These are phyloP conservation scores for Florisuga fusca DNA, from an alignment of 2,797 vertebrate genomes.

Conservation along the genomic window DNA sequence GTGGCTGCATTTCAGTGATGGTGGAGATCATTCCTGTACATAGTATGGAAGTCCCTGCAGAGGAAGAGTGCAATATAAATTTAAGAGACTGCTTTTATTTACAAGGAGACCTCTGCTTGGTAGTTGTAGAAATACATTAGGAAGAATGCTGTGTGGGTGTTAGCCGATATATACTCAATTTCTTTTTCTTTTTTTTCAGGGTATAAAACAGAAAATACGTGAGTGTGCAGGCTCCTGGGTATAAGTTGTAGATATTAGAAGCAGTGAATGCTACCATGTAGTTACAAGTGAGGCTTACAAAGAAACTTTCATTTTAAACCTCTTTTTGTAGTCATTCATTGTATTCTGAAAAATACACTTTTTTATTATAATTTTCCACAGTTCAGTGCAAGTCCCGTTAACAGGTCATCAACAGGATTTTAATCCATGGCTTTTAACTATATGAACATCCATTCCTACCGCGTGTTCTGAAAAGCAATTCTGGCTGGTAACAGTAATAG, in stretches of 20 bases:
- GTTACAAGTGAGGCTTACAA: slow-evolving; percentile 41
- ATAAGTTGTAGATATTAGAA: slow-evolving; percentile 44
- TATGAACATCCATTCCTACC: not conserved
- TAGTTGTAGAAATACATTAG: slow-evolving; percentile 63
- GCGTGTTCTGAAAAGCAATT: not conserved
- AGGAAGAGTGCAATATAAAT: slow-evolving; percentile 68
- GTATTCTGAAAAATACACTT: slow-evolving; percentile 27
- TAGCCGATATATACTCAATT: slow-evolving; percentile 24
- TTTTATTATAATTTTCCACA: slow-evolving; percentile 33
- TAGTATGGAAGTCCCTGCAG: slow-evolving; percentile 43
- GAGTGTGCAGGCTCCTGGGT: slow-evolving; percentile 40
- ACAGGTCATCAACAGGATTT: slow-evolving; percentile 16
- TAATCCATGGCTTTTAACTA: slow-evolving; percentile 22
- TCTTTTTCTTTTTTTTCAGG: slow-evolving; percentile 41
- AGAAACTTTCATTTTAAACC: slow-evolving; percentile 46
- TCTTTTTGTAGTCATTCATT: slow-evolving; percentile 32
- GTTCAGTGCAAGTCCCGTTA: slow-evolving; percentile 25
- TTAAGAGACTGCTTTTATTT: slow-evolving; percentile 65
- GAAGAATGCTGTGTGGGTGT: slow-evolving; percentile 59
- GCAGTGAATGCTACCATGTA: slow-evolving; percentile 29
- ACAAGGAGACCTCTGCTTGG: slow-evolving; percentile 61
- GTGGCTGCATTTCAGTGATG: slow-evolving; percentile 42
- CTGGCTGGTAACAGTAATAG: slow-evolving; percentile 6
- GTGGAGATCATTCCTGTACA: slow-evolving; percentile 50
- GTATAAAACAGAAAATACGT: slow-evolving; percentile 49